Conservation (phyloP, 2,888 invertebrate species). For the Rutpela maculata region DNA sequence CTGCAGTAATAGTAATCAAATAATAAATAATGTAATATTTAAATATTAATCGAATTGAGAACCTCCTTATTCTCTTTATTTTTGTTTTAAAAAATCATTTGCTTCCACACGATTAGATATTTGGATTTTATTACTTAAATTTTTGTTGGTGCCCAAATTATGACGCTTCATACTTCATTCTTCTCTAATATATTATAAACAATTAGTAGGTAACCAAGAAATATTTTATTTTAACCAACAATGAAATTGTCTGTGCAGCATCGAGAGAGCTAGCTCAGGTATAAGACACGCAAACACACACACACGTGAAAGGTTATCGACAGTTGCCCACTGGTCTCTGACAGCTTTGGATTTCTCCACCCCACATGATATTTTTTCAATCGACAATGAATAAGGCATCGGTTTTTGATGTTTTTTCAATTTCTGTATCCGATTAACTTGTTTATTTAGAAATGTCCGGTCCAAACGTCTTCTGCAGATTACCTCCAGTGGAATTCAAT, state of each 20-base stretch:
- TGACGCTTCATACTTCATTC: too few species aligned
- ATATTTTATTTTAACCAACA: neutral
- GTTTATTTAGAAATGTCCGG: conserved; percentile 68
- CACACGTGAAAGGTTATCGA: conserved; percentile 60
- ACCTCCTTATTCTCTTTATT: too few species aligned
- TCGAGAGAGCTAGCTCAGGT: neutral
- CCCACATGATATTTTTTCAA: conserved; percentile 62
- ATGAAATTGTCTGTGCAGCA: neutral
- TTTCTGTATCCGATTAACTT: conserved; percentile 71
- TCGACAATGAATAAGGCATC: conserved; percentile 66
- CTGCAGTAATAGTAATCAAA: too few species aligned
- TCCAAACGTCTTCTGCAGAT: conserved; percentile 58
- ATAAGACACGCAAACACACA: neutral
- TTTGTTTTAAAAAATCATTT: too few species aligned
- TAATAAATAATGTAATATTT: too few species aligned
- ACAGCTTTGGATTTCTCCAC: conserved; percentile 66
- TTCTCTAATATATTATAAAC: too few species aligned
- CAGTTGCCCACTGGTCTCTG: conserved; percentile 69
- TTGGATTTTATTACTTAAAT: too few species aligned
- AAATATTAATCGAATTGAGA: too few species aligned
- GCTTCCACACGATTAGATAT: too few species aligned
- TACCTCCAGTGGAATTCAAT: conserved; percentile 35
- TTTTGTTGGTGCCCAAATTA: too few species aligned
- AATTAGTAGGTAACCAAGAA: neutral
- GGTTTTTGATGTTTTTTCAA: conserved; percentile 70